Percentiles rank a stretch among this genome's conserved stretches.
Conservation (phyloP, 2,888 invertebrate species). For the Acrocera orbiculus region DNA sequence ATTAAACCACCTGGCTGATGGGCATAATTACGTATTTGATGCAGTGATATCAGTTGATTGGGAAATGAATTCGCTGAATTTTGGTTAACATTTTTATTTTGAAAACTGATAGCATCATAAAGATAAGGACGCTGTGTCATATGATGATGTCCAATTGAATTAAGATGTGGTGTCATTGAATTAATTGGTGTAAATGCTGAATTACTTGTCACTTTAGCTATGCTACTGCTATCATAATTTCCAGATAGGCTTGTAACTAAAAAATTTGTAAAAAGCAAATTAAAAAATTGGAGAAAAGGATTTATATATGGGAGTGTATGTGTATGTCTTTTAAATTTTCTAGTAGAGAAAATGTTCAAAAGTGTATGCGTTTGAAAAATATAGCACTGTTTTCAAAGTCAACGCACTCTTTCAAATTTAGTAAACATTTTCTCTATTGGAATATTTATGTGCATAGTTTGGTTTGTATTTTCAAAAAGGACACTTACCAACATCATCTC, state of each 20-base stretch:
- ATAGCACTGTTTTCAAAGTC: too few species aligned
- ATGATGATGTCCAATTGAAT: constrained; percentile 41
- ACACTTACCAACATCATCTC: constrained; percentile 33
- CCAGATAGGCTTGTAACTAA: constrained; percentile 26
- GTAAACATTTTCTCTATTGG: too few species aligned
- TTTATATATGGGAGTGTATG: too few species aligned
- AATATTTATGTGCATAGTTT: background rate
- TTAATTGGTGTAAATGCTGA: constrained; percentile 91
- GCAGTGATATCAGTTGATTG: constrained; percentile 83
- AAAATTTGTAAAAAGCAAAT: constrained; percentile 7
- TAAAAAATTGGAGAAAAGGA: background rate
- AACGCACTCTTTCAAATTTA: too few species aligned
- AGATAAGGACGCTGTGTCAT: constrained; percentile 61
- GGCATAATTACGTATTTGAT: constrained; percentile 91
- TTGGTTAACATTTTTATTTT: constrained; percentile 44
- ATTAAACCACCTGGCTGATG: constrained; percentile 69
- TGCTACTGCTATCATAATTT: constrained; percentile 34
- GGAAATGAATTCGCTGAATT: constrained; percentile 54
- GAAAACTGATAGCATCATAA: constrained; percentile 78
- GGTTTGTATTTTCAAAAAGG: background rate
- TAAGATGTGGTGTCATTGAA: constrained; percentile 60
- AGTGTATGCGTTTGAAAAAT: too few species aligned
- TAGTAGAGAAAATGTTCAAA: too few species aligned
- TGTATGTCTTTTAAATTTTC: too few species aligned
- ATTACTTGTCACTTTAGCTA: constrained; percentile 45